Conservation (phyloP, 2,113 vertebrate species). For the Leptodactylus fuscus region DNA sequence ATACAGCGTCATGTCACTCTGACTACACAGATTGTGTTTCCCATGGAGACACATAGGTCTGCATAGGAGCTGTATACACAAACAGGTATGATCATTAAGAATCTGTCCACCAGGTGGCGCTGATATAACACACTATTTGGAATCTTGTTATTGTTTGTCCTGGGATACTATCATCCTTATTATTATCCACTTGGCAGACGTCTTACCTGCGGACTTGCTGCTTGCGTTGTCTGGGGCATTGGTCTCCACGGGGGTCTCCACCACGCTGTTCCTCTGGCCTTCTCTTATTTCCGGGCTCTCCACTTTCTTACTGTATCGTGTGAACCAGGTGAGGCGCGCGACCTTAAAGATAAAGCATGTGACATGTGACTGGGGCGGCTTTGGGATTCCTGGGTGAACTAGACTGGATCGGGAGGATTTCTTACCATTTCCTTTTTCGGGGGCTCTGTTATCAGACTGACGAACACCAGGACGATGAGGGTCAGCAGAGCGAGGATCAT, state of each 20-base stretch:
- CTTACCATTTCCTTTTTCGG: conserved; percentile 75
- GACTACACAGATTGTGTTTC: background rate
- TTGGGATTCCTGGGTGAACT: background rate
- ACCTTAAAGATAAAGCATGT: conserved; percentile 66
- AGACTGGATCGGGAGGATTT: background rate
- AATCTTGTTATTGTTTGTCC: background rate
- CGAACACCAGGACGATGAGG: conserved; percentile 70
- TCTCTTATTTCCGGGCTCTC: conserved; percentile 59
- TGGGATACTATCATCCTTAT: background rate
- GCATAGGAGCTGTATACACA: background rate
- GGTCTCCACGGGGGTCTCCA: background rate
- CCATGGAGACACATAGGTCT: background rate
- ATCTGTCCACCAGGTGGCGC: too few relatives aligned
- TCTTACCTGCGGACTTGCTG: conserved; percentile 10
- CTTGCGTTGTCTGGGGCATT: background rate
- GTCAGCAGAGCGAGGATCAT: conserved; percentile 81
- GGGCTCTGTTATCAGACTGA: conserved; percentile 84
- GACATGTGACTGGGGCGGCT: background rate
- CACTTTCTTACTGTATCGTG: conserved; percentile 71
- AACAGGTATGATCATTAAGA: background rate
- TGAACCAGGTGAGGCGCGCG: conserved; percentile 91
- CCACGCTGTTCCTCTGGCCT: conserved; percentile 49
- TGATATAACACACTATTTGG: too few relatives aligned
- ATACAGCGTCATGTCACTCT: background rate
- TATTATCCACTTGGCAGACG: background rate